A percentile compares a stretch with the other conserved stretches of the same genome.
phyloP scores from a whole-genome alignment of 2,888 invertebrate genomes.

The Bibio marci region DNA sequence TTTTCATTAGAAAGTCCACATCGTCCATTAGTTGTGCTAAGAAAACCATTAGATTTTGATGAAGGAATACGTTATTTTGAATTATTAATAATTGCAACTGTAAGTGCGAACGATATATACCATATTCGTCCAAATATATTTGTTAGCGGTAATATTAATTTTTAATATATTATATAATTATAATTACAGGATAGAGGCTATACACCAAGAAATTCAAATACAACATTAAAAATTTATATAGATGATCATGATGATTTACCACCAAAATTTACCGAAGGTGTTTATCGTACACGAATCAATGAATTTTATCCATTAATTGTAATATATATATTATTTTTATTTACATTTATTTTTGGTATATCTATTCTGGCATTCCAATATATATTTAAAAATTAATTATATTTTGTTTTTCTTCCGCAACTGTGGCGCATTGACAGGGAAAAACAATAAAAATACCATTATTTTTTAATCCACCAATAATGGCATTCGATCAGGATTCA shows the following conservation, averaged over 20 bases:
- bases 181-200: conserved; percentile 58
- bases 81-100: conserved; percentile 59
- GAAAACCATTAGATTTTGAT: conserved; percentile 62
- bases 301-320: conserved; percentile 70
- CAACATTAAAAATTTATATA: conserved; percentile 52
- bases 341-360: neutral
- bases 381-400: conserved; percentile 1
- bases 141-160: too few species aligned
- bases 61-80: conserved; percentile 58
- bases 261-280: conserved; percentile 64
- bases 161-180: neutral
- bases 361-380: neutral
- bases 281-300: conserved; percentile 63
- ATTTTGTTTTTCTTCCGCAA: conserved; percentile 16
- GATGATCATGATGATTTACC: conserved; percentile 67
- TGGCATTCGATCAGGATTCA: conserved; percentile 68
- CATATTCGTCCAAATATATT: too few species aligned
- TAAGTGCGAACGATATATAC: conserved; percentile 28
- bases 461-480: conserved; percentile 50
- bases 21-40: conserved; percentile 54
- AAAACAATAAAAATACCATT: conserved; percentile 52
- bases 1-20: conserved; percentile 69
- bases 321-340: conserved; percentile 20
- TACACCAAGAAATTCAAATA: conserved; percentile 54
- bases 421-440: too few species aligned